Base-by-base conservation (phyloP, 1,140 invertebrate species). In the Oryctes rhinoceros region DNA sequence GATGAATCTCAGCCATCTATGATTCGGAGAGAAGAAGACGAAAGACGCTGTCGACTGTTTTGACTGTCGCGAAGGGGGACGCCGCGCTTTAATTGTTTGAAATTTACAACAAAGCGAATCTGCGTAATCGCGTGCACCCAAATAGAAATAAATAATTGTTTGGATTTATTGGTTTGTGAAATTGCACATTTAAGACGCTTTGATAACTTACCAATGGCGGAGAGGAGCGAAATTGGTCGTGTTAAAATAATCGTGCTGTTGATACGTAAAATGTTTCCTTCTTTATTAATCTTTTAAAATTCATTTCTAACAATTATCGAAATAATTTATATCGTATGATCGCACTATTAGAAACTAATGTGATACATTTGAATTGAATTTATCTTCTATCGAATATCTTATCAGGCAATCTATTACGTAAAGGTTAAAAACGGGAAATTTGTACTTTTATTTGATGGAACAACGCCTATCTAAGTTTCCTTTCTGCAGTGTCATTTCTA, bases 141-240 rank as follows among this genome's bases (percentile, higher is more conserved):
- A 47, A 53, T 47, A 81, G 82, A 83, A 83, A 83, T 83, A 83
- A 83, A 83, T 83, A 81, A 83, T 83, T 83, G 82, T 81, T 79
- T 53, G 71, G 79, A 83, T 81, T 81, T 83, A 80, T 82, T 80
- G 80, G 81, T 79, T 76, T 81, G 79, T 78, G 62, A 76, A 79
- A 76, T 76, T 76, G 65, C 65, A 37, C 65, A 71, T 71, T 24
- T 71, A 71, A 71, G 65, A 35, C 24, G 65, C 65, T 67, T 67
- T 67, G 65, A 67, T 67, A 67, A 24, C 65, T 24, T 67, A 30
- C 18, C 65, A 59, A 18, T 59, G 13, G 65, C 35, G 65, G 13
- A 15, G 65, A 10, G 24, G 65, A 59, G 18, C 6, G 0, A 18
- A 71, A 71, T 71, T 67, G 65, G 65, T 35, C 20, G 65, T 35